Conservation (phyloP, 2,797 vertebrate species). For the Melanotaenia trifasciata region DNA sequence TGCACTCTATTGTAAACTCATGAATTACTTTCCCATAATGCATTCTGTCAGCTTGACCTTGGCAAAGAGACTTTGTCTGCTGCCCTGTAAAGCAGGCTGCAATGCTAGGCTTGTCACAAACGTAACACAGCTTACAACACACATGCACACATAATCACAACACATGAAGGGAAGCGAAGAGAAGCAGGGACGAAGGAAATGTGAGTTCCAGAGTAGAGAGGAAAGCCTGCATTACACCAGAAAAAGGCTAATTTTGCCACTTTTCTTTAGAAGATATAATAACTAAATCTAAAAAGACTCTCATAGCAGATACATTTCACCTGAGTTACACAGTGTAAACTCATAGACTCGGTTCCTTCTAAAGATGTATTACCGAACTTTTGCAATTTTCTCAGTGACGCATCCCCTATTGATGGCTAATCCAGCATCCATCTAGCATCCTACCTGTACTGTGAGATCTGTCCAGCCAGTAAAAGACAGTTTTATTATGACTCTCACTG, state of each 20-base stretch:
- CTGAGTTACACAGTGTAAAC: neutral
- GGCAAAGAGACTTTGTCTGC: slow-evolving; percentile 58
- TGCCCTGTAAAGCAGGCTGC: slow-evolving; percentile 61
- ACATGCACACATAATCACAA: slow-evolving; percentile 7
- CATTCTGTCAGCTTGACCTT: slow-evolving; percentile 76
- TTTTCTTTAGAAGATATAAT: neutral
- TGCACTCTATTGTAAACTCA: slow-evolving; percentile 72
- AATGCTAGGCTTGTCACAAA: slow-evolving; percentile 53
- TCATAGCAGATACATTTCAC: neutral
- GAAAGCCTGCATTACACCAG: neutral
- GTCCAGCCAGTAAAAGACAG: too few relatives aligned
- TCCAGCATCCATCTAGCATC: too few relatives aligned
- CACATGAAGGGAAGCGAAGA: neutral
- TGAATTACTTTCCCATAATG: slow-evolving; percentile 76
- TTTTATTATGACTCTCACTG: too few relatives aligned
- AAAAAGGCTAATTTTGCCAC: neutral
- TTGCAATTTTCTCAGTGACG: too few relatives aligned
- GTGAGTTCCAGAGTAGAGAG: neutral
- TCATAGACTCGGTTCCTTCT: neutral
- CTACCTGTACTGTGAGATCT: too few relatives aligned
- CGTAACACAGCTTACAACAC: slow-evolving; percentile 25
- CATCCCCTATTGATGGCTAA: too few relatives aligned
- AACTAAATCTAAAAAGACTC: neutral
- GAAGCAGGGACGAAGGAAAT: neutral
- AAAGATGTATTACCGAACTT: too few relatives aligned